Evolutionary conservation across 2,113 vertebrate genomes (phyloP), one percentile per base, ranked within the genome.

Genomic region (Felis catus): DNA sequence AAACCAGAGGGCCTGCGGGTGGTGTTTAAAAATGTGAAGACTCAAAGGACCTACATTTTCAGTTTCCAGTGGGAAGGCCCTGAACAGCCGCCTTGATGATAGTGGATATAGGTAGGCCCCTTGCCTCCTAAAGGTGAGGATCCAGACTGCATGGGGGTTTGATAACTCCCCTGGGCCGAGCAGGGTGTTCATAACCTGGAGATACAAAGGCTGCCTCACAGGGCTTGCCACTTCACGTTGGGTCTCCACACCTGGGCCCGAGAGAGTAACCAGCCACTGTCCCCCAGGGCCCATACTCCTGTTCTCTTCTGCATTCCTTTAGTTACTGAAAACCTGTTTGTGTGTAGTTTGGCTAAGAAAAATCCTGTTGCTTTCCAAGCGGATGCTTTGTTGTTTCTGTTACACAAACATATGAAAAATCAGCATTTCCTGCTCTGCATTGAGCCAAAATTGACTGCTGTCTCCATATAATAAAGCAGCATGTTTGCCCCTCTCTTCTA

Each of bases 331-430:
- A 81, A 16, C 86, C 81, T 58, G 85, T 96, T 33, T 82, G 7
- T 80, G 25, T 65, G 78, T 15, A 41, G 84, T 41, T 98, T 97
- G 97, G 98, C 97, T 94, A 71, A 97, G 93, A 98, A 48, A 92
- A 97, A 89, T 95, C 93, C 96, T 93, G 91, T 93, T 95, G 97
- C 79, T 98, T 96, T 81, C 93, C 92, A 89, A 78, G 92, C 41
- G 33, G 5, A 83, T 84, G 51, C 96, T 94, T 97, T 98, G 98
- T 98, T 98, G 98, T 98, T 98, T 80, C 97, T 98, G 96, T 96
- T 98, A 97, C 71, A 89, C 89, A 97, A 98, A 98, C 98, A 91
- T 98, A 93, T 95, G 95, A 98, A 97, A 97, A 97, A 61, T 94
- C 96, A 97, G 97, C 96, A n/a, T 96, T 97, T 98, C 97, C 97